Evolutionary conservation across 2,888 invertebrate genomes (phyloP), one percentile per base, ranked within the genome.

Genomic region (Leucania comma): DNA sequence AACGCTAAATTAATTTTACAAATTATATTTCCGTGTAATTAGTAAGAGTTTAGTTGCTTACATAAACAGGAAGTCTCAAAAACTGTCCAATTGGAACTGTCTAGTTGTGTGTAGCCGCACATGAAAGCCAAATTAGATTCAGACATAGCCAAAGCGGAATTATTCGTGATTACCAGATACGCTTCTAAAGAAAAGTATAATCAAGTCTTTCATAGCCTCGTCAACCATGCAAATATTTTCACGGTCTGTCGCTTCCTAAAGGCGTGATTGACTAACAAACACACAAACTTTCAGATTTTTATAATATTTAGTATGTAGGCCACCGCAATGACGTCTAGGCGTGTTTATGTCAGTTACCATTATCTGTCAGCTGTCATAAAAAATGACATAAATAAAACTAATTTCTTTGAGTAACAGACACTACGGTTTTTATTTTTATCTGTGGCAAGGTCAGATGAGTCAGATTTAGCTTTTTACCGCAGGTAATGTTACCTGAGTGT

Each of bases 331-430:
- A 75, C 83, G 73, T 74, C 81, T 71, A 65, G 65, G 46, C 72
- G 61, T 72, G 77, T 82, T 75, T 59, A 70, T 69, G 80, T 82
- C 80, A 80, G 71, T 74, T 69, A 73, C 64, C 74, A 67, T 70
- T 79, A 68, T 71, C 70, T 78, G 78, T 76, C 82, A 61, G 32
- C 72, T 84, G 84, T 84, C 84, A 82, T 78, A 78, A 78, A 66
- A 72, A 68, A 69, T 76, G 70, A 84, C 82, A 86, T 75, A 86
- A 82, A 84, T 78, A 76, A 78, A 75, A 76, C 63, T 75, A 75
- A 84, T 86, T 83, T 80, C 68, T 82, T 72, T 60, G 63, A 75
- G 75, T 71, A 69, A 64, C 59, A 71, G 57, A 67, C 71, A 76
- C 60, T 72, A 78, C 38, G 32, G 68, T 58, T 72, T 80, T 71